A percentile compares a stretch with the other conserved stretches of the same genome.
These are phyloP conservation scores for Bombus impatiens DNA, from an alignment of 1,140 invertebrate genomes.

Conservation along the genomic window DNA sequence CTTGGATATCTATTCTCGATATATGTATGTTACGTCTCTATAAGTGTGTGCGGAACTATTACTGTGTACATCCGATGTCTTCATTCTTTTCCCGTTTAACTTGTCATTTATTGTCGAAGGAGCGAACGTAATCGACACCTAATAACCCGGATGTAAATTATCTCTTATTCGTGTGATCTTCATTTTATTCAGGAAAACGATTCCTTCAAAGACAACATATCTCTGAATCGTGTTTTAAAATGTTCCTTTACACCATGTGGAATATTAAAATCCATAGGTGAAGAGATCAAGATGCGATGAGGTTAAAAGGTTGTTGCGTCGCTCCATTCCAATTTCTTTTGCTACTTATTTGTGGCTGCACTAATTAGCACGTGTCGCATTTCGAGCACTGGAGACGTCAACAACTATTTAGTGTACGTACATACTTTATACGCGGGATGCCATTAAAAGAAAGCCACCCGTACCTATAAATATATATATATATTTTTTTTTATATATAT, in stretches of 20 bases:
- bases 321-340: constrained; percentile 60
- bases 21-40: constrained; percentile 55
- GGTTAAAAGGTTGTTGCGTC: constrained; percentile 53
- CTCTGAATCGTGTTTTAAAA: background rate
- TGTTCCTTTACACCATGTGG: background rate
- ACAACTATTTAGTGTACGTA: constrained; percentile 47
- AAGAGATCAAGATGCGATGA: background rate
- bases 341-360: constrained; percentile 63
- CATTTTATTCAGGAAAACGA: background rate
- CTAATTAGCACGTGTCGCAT: constrained; percentile 60
- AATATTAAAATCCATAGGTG: background rate
- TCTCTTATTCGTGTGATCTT: background rate
- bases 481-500: background rate
- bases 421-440: constrained; percentile 35
- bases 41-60: constrained; percentile 56
- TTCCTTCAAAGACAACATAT: background rate
- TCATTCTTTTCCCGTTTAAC: constrained; percentile 52
- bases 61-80: constrained; percentile 45
- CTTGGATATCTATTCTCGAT: constrained; percentile 63
- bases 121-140: constrained; percentile 56
- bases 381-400: constrained; percentile 58
- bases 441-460: background rate
- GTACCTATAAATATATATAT: background rate
- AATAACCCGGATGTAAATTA: background rate
- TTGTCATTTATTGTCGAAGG: constrained; percentile 62